A percentile compares a stretch with the other conserved stretches of the same genome.
Evolutionary conservation across 2,113 vertebrate genomes (phyloP).

Genomic region (Ictalurus punctatus): DNA sequence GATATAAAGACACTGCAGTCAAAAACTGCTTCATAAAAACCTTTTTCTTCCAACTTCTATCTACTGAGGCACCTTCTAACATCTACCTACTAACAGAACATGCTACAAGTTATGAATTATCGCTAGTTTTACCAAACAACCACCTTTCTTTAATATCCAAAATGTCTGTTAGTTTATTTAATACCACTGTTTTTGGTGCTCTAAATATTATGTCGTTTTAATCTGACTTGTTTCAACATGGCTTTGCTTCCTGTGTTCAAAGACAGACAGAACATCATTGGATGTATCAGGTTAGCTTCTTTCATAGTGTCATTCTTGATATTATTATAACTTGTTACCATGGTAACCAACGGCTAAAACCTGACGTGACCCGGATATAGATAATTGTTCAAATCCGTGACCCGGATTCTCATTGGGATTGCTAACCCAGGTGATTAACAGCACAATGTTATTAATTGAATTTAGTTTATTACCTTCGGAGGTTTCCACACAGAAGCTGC

Average conservation of each 20-base stretch:
- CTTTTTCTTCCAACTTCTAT: not conserved
- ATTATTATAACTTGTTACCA: not conserved
- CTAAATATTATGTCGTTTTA: not conserved
- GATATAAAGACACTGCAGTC: not conserved
- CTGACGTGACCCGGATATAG: not conserved
- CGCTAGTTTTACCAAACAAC: not conserved
- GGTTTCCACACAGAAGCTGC: constrained; percentile 20
- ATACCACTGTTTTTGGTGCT: not conserved
- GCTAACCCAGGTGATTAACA: not conserved
- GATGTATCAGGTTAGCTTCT: not conserved
- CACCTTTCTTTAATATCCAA: not conserved
- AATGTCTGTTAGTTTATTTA: not conserved
- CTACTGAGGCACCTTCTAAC: too few species aligned
- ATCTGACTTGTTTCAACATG: not conserved
- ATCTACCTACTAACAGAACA: too few species aligned
- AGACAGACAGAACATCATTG: not conserved
- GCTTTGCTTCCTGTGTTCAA: not conserved
- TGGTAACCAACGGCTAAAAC: not conserved
- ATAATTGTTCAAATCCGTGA: not conserved
- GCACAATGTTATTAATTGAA: not conserved
- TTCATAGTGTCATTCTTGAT: not conserved
- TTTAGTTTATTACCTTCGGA: constrained; percentile 63
- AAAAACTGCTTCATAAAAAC: not conserved
- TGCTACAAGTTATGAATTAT: not conserved
- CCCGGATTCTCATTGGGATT: not conserved